These are phyloP conservation scores for Peromyscus maniculatus DNA, from an alignment of 2,113 vertebrate genomes.

Conservation along the genomic window DNA sequence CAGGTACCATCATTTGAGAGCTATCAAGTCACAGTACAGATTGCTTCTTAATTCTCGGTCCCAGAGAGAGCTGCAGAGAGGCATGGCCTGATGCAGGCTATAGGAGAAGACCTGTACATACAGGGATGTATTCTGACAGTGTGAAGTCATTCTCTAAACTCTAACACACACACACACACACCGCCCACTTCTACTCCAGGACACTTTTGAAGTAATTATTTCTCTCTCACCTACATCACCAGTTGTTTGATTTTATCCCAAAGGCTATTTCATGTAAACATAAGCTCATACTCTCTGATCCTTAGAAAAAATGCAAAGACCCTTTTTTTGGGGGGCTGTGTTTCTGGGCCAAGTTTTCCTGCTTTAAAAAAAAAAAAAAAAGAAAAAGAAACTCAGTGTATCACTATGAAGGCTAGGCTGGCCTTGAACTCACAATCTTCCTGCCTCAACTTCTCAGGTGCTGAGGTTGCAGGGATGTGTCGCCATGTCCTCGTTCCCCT, in stretches of 20 bases:
- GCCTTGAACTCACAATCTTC: neutral
- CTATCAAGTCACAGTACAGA: neutral
- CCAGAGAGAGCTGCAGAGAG: neutral
- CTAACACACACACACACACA: neutral
- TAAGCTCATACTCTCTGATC: neutral
- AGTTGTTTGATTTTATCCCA: neutral
- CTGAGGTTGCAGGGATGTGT: neutral
- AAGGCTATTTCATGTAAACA: neutral
- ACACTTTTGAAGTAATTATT: neutral
- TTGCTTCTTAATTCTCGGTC: neutral
- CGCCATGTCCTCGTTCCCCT: neutral
- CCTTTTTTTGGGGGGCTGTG: neutral
- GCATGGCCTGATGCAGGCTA: neutral
- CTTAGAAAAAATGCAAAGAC: neutral
- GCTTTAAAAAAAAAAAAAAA: neutral
- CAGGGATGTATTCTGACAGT: neutral
- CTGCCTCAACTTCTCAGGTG: neutral
- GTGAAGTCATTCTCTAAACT: too few relatives aligned
- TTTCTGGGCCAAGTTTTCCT: neutral
- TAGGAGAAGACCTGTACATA: neutral
- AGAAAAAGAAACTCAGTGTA: neutral
- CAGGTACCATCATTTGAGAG: neutral
- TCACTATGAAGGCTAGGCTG: neutral
- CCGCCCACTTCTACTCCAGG: neutral
- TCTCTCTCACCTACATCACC: neutral